phyloP scores from a whole-genome alignment of 2,113 vertebrate genomes.

The Odontesthes bonariensis region DNA sequence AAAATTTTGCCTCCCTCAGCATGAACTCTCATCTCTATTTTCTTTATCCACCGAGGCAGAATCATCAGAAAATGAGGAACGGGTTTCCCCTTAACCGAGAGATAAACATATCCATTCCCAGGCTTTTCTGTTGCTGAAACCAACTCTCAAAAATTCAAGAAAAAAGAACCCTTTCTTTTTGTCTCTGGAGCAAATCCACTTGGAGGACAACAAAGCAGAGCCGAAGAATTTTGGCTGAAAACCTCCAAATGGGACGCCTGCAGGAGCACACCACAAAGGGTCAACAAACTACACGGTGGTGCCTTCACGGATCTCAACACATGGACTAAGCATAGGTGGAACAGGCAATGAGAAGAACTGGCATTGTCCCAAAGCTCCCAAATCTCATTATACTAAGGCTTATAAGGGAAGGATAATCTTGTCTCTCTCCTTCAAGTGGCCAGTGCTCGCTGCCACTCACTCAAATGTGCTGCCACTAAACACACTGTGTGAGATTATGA shows the following conservation, averaged over 20 bases:
- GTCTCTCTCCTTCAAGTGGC: conserved; percentile 55
- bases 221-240: neutral
- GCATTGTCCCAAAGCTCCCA: conserved; percentile 51
- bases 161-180: neutral
- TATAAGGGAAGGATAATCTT: conserved; percentile 65
- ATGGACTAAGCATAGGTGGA: conserved; percentile 55
- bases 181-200: conserved; percentile 10
- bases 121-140: conserved; percentile 29
- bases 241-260: conserved; percentile 30
- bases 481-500: conserved; percentile 22
- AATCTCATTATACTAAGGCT: conserved; percentile 75
- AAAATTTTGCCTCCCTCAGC: neutral
- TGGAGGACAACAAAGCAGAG: conserved; percentile 28
- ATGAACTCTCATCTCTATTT: conserved; percentile 10
- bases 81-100: conserved; percentile 21
- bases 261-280: conserved; percentile 43
- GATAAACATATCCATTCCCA: conserved; percentile 29
- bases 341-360: conserved; percentile 57
- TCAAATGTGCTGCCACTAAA: conserved; percentile 30
- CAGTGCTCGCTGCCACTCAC: conserved; percentile 52
- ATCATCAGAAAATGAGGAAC: conserved; percentile 12
- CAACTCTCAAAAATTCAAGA: neutral
- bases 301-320: conserved; percentile 54
- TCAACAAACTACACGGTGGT: conserved; percentile 53
- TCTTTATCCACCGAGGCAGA: conserved; percentile 32